Conservation (phyloP, 2,888 invertebrate genomes). For the Diarsia rubi region DNA sequence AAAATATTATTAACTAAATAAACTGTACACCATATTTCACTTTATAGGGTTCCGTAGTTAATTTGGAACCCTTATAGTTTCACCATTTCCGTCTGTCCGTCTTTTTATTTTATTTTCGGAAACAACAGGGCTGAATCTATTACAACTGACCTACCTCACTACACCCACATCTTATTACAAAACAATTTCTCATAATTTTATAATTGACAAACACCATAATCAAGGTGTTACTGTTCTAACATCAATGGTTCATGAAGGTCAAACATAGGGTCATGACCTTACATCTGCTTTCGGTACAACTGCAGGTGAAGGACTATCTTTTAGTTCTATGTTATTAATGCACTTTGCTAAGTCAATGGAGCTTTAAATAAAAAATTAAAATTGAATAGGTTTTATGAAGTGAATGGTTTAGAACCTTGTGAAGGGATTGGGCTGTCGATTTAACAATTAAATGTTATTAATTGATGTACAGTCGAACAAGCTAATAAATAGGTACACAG, state of each 20-base stretch:
- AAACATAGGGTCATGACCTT: background rate
- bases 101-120: background rate
- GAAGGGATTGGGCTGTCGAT: conserved; percentile 28
- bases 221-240: conserved; percentile 22
- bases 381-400: background rate
- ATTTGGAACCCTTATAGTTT: too few species aligned
- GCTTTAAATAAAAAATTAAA: background rate
- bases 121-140: background rate
- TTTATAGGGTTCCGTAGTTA: too few species aligned
- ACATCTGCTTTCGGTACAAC: conserved; percentile 8
- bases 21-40: too few species aligned
- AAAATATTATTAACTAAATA: too few species aligned
- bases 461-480: background rate
- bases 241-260: conserved; percentile 24
- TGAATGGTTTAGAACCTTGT: conserved; percentile 31
- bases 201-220: conserved; percentile 2
- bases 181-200: background rate
- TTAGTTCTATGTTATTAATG: conserved; percentile 8
- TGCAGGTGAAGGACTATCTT: conserved; percentile 31
- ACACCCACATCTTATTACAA: background rate
- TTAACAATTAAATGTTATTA: background rate
- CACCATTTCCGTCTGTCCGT: too few species aligned
- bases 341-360: background rate
- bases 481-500: too few species aligned
- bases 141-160: background rate